Conservation (phyloP, 2,113 vertebrate genomes). For the Burhinus oedicnemus region DNA sequence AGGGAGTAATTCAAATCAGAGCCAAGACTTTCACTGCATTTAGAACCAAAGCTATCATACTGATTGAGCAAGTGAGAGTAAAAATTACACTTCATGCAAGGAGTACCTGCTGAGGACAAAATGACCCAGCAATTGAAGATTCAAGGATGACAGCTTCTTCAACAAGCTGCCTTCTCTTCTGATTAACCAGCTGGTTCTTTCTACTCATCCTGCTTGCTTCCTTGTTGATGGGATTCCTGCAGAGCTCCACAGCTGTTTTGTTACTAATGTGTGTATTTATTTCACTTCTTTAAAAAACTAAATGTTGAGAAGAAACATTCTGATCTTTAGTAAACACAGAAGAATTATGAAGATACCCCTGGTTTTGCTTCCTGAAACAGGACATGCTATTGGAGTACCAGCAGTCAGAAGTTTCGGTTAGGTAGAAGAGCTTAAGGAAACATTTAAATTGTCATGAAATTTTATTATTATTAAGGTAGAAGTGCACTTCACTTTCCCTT, state of each 20-base stretch:
- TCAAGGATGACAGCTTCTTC: constrained; percentile 59
- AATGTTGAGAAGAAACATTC: constrained; percentile 24
- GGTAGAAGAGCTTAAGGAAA: not conserved
- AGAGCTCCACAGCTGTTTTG: constrained; percentile 57
- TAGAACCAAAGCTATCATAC: constrained; percentile 48
- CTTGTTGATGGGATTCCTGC: constrained; percentile 63
- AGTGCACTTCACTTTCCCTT: not conserved
- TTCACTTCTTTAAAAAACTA: constrained; percentile 27
- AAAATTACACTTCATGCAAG: constrained; percentile 59
- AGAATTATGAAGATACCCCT: not conserved
- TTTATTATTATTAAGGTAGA: not conserved
- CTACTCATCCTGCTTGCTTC: constrained; percentile 12
- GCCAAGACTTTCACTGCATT: constrained; percentile 27
- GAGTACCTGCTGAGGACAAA: constrained; percentile 70
- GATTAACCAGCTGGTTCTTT: constrained; percentile 57
- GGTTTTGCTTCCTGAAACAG: not conserved
- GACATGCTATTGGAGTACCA: not conserved
- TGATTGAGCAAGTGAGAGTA: constrained; percentile 52
- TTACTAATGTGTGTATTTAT: constrained; percentile 56
- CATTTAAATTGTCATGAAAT: not conserved
- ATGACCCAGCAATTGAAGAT: constrained; percentile 63
- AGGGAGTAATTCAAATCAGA: constrained; percentile 36
- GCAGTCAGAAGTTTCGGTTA: not conserved
- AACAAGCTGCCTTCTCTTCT: constrained; percentile 53
- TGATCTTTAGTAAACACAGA: not conserved